Percentiles rank a stretch among this genome's conserved stretches.
Conservation (phyloP, 2,888 invertebrate species). For the Agonopterix subpropinquella region DNA sequence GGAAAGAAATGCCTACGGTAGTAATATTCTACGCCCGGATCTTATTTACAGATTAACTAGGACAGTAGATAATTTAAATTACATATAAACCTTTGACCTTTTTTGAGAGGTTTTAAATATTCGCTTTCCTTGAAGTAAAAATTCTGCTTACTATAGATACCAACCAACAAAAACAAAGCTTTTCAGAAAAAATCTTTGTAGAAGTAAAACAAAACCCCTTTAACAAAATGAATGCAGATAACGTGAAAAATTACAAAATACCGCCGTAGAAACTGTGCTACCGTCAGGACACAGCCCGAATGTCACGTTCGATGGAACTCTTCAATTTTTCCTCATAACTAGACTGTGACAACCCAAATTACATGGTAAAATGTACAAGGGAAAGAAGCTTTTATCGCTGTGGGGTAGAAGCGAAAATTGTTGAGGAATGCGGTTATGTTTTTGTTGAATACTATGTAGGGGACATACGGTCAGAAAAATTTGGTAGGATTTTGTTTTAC, state of each 20-base stretch:
- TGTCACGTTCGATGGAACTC: conserved; percentile 24
- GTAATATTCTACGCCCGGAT: too few species aligned
- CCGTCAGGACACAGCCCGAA: conserved; percentile 17
- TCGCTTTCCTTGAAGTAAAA: too few species aligned
- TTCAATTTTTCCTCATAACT: conserved; percentile 37
- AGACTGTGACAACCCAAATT: conserved; percentile 28
- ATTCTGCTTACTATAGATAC: neutral
- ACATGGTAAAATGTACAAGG: conserved; percentile 10
- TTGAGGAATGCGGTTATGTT: conserved; percentile 3
- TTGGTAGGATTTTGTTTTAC: too few species aligned
- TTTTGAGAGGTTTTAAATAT: too few species aligned
- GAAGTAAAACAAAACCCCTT: neutral
- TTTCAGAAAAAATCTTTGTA: neutral
- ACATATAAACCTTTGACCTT: too few species aligned
- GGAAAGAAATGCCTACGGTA: too few species aligned
- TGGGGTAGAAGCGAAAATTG: conserved; percentile 7
- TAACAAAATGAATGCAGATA: neutral
- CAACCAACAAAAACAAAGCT: neutral
- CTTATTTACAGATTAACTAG: too few species aligned
- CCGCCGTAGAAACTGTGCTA: conserved; percentile 1
- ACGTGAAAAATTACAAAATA: conserved; percentile 15
- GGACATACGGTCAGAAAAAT: neutral
- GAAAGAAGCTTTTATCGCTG: conserved; percentile 14
- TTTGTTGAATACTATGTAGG: neutral
- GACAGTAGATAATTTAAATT: too few species aligned